These are phyloP conservation scores for Ptilorrhoa leucosticta DNA, from an alignment of 2,113 vertebrate genomes.

Conservation along the genomic window DNA sequence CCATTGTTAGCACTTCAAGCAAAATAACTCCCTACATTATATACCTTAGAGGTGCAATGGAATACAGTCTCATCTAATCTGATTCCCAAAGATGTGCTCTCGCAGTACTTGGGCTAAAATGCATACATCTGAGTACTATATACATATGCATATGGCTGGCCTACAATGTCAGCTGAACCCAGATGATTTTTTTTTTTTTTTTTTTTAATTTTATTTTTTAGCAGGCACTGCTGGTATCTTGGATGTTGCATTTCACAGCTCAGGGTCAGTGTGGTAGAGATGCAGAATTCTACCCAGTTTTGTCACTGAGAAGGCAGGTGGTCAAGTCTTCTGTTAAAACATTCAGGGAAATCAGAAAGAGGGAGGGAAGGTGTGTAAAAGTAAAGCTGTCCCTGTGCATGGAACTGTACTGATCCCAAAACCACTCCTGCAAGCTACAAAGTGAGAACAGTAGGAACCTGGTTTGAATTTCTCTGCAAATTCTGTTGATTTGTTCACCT, in stretches of 20 bases:
- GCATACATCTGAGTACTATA: background rate
- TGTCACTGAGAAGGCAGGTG: background rate
- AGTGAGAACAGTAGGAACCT: background rate
- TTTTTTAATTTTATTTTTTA: background rate
- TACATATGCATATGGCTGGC: background rate
- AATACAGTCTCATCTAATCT: background rate
- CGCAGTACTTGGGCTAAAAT: background rate
- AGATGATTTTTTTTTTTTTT: background rate
- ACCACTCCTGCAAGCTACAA: background rate
- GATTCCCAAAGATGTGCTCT: background rate
- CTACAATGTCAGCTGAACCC: background rate
- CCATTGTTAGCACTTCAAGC: background rate
- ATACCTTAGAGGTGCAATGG: background rate
- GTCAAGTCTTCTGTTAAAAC: background rate
- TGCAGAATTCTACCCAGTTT: background rate
- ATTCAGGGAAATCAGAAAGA: background rate
- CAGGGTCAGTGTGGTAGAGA: background rate
- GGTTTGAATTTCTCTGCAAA: background rate
- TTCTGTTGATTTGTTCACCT: background rate
- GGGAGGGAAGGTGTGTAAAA: background rate
- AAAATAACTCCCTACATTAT: background rate
- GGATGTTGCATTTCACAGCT: background rate
- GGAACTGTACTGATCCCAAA: background rate
- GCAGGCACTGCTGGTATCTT: background rate
- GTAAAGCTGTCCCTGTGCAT: background rate